These are phyloP conservation scores for Metacarcinus magister DNA, from an alignment of 2,888 invertebrate genomes.

Conservation along the genomic window DNA sequence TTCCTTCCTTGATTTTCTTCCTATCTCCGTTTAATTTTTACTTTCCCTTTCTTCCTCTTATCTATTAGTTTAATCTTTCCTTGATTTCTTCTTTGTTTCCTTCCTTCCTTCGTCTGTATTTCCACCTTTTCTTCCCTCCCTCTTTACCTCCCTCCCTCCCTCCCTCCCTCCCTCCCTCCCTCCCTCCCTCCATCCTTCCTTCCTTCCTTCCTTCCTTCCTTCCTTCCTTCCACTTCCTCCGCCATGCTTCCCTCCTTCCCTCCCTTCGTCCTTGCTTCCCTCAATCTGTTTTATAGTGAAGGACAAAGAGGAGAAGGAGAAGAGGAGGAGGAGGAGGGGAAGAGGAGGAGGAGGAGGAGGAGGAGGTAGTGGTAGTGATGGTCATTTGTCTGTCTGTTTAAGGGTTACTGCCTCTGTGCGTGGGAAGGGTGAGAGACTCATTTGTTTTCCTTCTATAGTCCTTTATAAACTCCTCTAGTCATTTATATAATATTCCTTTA, in stretches of 20 bases:
- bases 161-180: not conserved
- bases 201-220: not conserved
- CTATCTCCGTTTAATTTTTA: too few species aligned
- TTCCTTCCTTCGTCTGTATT: not conserved
- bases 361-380: not conserved
- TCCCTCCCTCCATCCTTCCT: not conserved
- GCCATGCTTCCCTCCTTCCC: not conserved
- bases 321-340: not conserved
- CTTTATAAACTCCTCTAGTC: not conserved
- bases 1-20: not conserved
- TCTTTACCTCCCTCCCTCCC: not conserved
- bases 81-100: not conserved
- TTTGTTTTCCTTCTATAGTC: not conserved
- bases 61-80: not conserved
- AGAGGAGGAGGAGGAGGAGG: constrained; percentile 9
- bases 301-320: constrained; percentile 45
- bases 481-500: not conserved
- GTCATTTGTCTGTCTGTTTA: not conserved
- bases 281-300: not conserved
- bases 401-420: not conserved
- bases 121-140: not conserved
- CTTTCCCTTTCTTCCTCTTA: not conserved
- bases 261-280: not conserved
- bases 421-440: not conserved
- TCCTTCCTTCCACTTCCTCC: not conserved